phyloP scores from a whole-genome alignment of 2,797 vertebrate species.

The Hippoglossus hippoglossus region DNA sequence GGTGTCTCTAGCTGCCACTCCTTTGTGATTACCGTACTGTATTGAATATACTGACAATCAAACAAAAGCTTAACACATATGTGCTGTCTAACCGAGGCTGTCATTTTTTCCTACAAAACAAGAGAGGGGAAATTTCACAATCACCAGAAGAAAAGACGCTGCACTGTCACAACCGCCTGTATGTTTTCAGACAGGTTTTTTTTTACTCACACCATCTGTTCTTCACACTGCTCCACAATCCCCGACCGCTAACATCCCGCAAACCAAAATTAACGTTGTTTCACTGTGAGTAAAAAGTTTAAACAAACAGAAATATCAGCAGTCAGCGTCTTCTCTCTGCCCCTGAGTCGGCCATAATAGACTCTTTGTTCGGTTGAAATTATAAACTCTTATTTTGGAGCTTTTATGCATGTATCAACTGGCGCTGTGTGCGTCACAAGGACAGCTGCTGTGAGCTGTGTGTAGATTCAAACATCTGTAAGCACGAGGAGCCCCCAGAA shows the following conservation, averaged over 20 bases:
- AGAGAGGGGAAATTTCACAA: constrained; percentile 35
- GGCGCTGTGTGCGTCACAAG: constrained; percentile 52
- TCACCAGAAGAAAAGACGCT: constrained; percentile 26
- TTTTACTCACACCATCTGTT: constrained; percentile 74
- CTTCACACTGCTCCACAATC: constrained; percentile 71
- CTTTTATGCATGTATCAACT: constrained; percentile 61
- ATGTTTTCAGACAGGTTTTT: constrained; percentile 67
- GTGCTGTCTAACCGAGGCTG: constrained; percentile 21
- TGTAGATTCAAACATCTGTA: constrained; percentile 34
- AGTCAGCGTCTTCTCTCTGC: constrained; percentile 79
- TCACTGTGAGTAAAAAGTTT: constrained; percentile 79
- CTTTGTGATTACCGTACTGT: constrained; percentile 41
- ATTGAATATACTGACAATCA: constrained; percentile 34
- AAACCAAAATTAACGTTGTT: constrained; percentile 82
- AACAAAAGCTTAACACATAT: constrained; percentile 36
- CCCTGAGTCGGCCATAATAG: constrained; percentile 67
- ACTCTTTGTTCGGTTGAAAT: constrained; percentile 74
- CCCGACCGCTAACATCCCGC: constrained; percentile 74
- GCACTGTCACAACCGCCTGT: constrained; percentile 33
- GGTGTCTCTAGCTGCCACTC: constrained; percentile 36
- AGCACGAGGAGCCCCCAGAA: constrained; percentile 10
- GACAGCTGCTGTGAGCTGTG: constrained; percentile 42
- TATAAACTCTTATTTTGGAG: constrained; percentile 77
- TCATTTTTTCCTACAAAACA: constrained; percentile 16
- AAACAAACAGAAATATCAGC: constrained; percentile 85